A percentile compares a stretch with the other conserved stretches of the same genome.
Conservation (phyloP, 2,113 vertebrate genomes). For the Felis chaus region DNA sequence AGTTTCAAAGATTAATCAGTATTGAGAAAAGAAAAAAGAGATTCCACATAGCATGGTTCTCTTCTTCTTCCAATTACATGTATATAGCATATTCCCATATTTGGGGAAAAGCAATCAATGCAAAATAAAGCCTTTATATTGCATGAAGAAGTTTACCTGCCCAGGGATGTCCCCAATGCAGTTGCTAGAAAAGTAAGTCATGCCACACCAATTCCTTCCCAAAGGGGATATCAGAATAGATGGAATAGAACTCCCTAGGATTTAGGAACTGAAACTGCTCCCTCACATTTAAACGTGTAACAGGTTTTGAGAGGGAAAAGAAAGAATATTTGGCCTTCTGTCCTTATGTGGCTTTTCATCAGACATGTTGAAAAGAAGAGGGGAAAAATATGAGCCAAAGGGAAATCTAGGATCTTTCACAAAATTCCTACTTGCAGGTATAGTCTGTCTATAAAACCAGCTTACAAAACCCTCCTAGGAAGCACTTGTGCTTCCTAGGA, state of each 20-base stretch:
- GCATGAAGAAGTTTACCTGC: constrained; percentile 7
- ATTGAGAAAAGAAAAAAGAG: constrained; percentile 41
- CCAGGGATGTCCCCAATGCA: background rate
- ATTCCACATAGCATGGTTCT: constrained; percentile 20
- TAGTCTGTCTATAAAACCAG: constrained; percentile 48
- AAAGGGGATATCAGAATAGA: constrained; percentile 22
- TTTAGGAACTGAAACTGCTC: constrained; percentile 26
- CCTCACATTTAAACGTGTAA: constrained; percentile 41
- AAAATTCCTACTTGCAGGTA: constrained; percentile 46
- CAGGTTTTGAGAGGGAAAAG: constrained; percentile 45
- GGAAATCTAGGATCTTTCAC: constrained; percentile 51
- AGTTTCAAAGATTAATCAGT: constrained; percentile 45
- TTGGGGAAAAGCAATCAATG: constrained; percentile 1
- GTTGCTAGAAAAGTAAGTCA: constrained; percentile 23
- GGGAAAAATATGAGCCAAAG: background rate
- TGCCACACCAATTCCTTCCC: background rate
- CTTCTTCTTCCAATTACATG: constrained; percentile 50
- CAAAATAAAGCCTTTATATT: constrained; percentile 43
- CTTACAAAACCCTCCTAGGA: constrained; percentile 60
- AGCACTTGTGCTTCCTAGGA: constrained; percentile 57
- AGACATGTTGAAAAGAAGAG: background rate
- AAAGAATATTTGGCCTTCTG: constrained; percentile 29
- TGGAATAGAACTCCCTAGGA: constrained; percentile 16
- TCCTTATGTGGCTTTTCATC: constrained; percentile 51
- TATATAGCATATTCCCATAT: background rate